A percentile compares a stretch with the other conserved stretches of the same genome.
Evolutionary conservation across 2,888 invertebrate species (phyloP).

Genomic region (Drosophila kambysellisi): DNA sequence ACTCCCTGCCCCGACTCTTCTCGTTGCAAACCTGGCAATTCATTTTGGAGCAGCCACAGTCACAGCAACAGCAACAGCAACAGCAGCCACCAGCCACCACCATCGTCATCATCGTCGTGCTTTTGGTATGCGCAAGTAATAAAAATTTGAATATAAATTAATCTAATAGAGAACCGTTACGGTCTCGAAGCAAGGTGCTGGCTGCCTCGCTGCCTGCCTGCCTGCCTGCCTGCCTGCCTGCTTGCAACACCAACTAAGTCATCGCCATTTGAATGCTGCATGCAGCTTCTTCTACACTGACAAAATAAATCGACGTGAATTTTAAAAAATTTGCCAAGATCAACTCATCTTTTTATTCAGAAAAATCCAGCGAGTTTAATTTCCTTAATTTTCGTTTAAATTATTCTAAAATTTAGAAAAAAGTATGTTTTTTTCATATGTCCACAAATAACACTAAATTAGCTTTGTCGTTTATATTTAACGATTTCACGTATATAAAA

Average conservation of each 20-base stretch:
- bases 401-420: not conserved
- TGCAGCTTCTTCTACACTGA: conserved; percentile 37
- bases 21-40: conserved; percentile 58
- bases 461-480: too few relatives aligned
- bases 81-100: conserved; percentile 18
- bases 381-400: not conserved
- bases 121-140: conserved; percentile 80
- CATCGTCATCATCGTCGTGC: conserved; percentile 27
- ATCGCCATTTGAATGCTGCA: conserved; percentile 68
- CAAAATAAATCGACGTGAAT: not conserved
- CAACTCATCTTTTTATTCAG: not conserved
- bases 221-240: conserved; percentile 15
- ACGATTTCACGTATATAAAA: too few relatives aligned
- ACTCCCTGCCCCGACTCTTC: not conserved
- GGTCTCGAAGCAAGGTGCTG: conserved; percentile 75
- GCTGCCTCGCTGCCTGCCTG: conserved; percentile 29
- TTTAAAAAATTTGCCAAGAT: not conserved
- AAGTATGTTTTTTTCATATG: not conserved
- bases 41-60: conserved; percentile 74
- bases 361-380: not conserved
- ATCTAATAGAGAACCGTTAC: conserved; percentile 83
- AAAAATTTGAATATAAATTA: conserved; percentile 84
- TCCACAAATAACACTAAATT: not conserved
- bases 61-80: not conserved
- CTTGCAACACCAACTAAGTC: conserved; percentile 73